Percentiles rank a stretch among this genome's conserved stretches.
phyloP scores from a whole-genome alignment of 2,888 invertebrate genomes.

The Eupithecia subfuscata region DNA sequence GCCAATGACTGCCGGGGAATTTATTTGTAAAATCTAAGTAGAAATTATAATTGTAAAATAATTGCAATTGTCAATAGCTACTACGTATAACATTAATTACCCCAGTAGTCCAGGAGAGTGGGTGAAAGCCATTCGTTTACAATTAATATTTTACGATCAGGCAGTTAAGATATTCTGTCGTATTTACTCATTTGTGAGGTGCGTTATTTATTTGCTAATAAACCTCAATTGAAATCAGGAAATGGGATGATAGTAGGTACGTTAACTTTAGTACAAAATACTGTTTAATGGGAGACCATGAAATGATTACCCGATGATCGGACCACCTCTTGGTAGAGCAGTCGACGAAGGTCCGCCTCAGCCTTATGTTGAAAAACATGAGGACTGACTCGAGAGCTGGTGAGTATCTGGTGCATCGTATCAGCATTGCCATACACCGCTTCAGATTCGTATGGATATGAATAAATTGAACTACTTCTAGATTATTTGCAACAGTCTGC shows the following conservation, averaged over 20 bases:
- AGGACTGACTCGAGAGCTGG: not conserved
- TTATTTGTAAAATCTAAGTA: too few relatives aligned
- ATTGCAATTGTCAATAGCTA: not conserved
- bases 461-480: too few relatives aligned
- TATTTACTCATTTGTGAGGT: slow-evolving; percentile 27
- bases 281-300: not conserved
- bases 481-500: too few relatives aligned
- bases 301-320: not conserved
- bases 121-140: slow-evolving; percentile 20
- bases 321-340: not conserved
- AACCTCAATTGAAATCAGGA: slow-evolving; percentile 42
- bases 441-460: too few relatives aligned
- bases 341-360: not conserved
- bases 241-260: slow-evolving; percentile 19
- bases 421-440: too few relatives aligned
- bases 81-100: not conserved
- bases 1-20: not conserved
- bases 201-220: slow-evolving; percentile 39
- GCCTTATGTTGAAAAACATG: not conserved
- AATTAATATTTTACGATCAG: slow-evolving; percentile 35
- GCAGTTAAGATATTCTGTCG: slow-evolving; percentile 32
- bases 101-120: not conserved
- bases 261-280: not conserved
- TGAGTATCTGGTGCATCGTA: not conserved
- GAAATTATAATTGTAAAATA: not conserved